Conservation (phyloP, 2,113 vertebrate genomes). For the Blennius ocellaris region DNA sequence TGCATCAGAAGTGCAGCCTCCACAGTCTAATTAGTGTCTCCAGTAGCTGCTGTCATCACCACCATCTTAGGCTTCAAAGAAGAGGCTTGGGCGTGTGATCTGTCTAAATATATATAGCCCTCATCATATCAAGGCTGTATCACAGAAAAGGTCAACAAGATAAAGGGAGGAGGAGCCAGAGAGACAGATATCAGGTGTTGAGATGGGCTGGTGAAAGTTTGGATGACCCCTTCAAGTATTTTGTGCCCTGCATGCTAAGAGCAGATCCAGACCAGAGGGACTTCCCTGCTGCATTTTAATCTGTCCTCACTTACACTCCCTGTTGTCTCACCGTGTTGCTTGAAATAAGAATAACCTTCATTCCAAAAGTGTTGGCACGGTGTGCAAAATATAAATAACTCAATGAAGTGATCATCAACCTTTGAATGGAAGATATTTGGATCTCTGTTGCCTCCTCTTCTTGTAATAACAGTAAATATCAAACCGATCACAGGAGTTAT, state of each 20-base stretch:
- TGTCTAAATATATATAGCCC: constrained; percentile 63
- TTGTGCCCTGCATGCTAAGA: constrained; percentile 45
- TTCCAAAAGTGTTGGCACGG: too few species aligned
- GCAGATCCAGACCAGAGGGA: constrained; percentile 36
- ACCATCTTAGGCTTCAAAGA: constrained; percentile 70
- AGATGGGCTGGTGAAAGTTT: constrained; percentile 40
- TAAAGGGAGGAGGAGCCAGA: constrained; percentile 16
- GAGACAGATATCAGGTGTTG: constrained; percentile 22
- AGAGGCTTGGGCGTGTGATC: constrained; percentile 61
- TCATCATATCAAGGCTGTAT: constrained; percentile 43
- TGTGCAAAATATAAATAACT: too few species aligned
- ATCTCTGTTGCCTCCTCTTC: too few species aligned
- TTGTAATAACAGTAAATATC: too few species aligned
- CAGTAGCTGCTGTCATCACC: constrained; percentile 59
- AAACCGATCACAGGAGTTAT: too few species aligned
- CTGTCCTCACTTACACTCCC: constrained; percentile 44
- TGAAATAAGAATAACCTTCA: neutral
- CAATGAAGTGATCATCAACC: too few species aligned
- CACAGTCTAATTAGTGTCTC: constrained; percentile 64
- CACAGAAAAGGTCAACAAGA: constrained; percentile 43
- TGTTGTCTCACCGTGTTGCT: constrained; percentile 29
- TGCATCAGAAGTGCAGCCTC: constrained; percentile 66
- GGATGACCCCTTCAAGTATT: constrained; percentile 39
- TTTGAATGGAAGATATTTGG: too few species aligned
- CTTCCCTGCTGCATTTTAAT: constrained; percentile 53